These are phyloP conservation scores for Drosophila watanabei DNA, from an alignment of 1,140 invertebrate species.

Conservation along the genomic window DNA sequence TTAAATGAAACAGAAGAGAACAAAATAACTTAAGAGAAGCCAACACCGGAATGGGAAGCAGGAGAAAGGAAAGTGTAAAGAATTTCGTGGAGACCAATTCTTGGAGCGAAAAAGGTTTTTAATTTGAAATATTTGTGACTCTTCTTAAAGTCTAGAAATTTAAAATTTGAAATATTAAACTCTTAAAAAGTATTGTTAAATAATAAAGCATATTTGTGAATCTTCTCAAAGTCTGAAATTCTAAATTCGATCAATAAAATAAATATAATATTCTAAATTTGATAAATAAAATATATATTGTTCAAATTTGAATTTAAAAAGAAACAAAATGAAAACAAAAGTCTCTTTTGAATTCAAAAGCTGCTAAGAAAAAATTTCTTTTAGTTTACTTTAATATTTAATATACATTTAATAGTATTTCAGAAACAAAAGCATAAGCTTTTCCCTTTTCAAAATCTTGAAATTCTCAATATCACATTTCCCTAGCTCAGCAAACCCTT, in stretches of 20 bases:
- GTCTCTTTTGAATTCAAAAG: neutral
- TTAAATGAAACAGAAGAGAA: neutral
- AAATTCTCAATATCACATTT: neutral
- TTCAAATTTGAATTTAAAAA: neutral
- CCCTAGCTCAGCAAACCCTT: neutral
- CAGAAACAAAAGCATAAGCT: neutral
- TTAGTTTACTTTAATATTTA: neutral
- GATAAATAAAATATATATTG: neutral
- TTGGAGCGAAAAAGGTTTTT: too few species aligned
- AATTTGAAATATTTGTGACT: neutral
- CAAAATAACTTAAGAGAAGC: neutral
- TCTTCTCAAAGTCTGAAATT: neutral
- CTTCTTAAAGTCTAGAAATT: too few species aligned
- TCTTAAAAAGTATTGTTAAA: neutral
- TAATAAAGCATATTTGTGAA: neutral
- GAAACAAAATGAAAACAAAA: neutral
- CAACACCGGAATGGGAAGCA: conserved; percentile 3
- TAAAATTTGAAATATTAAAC: neutral
- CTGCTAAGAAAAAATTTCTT: neutral
- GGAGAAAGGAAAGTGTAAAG: neutral
- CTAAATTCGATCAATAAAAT: too few species aligned
- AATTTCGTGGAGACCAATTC: neutral
- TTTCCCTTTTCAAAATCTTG: neutral
- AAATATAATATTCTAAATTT: too few species aligned
- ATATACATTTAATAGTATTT: neutral